Percentiles rank a stretch among this genome's conserved stretches.
phyloP scores from a whole-genome alignment of 2,797 vertebrate species.

The Buceros bicornis region DNA sequence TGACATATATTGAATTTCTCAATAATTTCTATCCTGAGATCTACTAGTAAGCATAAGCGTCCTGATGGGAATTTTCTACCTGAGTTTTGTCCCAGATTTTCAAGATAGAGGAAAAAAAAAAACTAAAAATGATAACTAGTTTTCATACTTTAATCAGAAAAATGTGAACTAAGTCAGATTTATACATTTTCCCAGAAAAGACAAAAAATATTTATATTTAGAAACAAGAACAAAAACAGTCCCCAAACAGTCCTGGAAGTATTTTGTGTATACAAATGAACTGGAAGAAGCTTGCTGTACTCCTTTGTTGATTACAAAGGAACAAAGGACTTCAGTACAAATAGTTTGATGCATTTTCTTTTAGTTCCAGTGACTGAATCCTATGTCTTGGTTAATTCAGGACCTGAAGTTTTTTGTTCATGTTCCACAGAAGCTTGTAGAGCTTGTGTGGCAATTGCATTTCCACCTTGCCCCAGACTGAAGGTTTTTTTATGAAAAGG shows the following conservation, averaged over 20 bases:
- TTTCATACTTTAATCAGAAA: not conserved
- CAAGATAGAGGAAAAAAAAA: not conserved
- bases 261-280: not conserved
- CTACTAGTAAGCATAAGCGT: not conserved
- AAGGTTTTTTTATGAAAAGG: not conserved
- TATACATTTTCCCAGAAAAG: not conserved
- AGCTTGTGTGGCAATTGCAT: not conserved
- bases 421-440: not conserved
- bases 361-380: not conserved
- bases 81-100: not conserved
- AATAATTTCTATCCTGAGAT: not conserved
- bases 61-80: not conserved
- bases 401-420: not conserved
- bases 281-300: not conserved
- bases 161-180: not conserved
- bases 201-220: not conserved
- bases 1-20: not conserved
- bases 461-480: not conserved
- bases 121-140: not conserved
- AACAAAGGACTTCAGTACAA: not conserved
- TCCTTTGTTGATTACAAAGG: not conserved
- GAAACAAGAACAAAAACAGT: not conserved
- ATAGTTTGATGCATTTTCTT: not conserved
- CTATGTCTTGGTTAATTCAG: not conserved
- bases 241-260: not conserved